Evolutionary conservation across 2,888 invertebrate species (phyloP), one percentile per base, ranked within the genome.

Genomic region (Noctua fimbriata): DNA sequence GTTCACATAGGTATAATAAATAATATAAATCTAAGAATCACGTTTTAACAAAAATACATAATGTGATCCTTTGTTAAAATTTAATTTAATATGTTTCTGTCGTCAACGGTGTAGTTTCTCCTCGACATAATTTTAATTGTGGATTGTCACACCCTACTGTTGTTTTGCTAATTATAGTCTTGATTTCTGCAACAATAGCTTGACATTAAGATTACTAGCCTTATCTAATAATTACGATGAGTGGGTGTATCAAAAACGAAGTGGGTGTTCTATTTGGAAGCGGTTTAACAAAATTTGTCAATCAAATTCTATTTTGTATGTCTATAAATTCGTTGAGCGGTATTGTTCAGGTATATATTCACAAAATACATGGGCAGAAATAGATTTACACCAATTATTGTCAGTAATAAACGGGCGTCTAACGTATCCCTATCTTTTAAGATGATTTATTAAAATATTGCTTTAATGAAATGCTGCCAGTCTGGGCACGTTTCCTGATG

Each of bases 21-120:
- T n/a, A 58, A 58, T 58, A 12, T 58, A 1, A 58, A 58, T 1
- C 5, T 47, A 58, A n/a, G 28, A 60, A 60, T 28, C 0, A 28
- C 58, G 16, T 60, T 60, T 28, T 60, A 28, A 60, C 60, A 28
- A 28, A 60, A 28, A 28, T 16, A n/a, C 58, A 16, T 5, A 28
- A 58, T n/a, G 12, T 12, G 55, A 28, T 60, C 2, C 2, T 60
- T 14, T 28, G n/a, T n/a, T 6, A 28, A 28, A 63, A 71, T 67
- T 74, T 28, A 49, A 78, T 70, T 69, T 14, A 32, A 60, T 63
- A 58, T 14, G 4, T 52, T 72, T 55, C 18, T 49, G 32, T 58
- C 67, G 6, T 28, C 32, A 69, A 24, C 49, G 6, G 55, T 52
- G 41, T 47, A 47, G 83, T 79, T 82, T 58, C 32, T 63, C 49